Evolutionary conservation across 2,113 vertebrate genomes (phyloP).

Genomic region (human): DNA sequence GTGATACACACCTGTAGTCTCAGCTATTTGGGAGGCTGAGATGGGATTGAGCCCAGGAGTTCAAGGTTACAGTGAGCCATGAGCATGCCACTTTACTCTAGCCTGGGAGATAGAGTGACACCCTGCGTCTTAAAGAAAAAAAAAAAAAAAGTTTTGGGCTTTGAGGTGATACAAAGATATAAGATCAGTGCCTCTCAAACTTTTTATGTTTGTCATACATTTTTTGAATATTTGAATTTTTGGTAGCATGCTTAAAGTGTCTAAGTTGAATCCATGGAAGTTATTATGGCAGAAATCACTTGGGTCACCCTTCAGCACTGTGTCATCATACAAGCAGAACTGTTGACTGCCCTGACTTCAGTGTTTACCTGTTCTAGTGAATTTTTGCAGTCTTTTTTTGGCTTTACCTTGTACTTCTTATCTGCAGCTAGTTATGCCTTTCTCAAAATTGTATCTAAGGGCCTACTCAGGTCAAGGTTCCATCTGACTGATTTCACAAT

Average conservation of each 20-base stretch:
- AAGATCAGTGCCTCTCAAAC: background rate
- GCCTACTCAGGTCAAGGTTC: background rate
- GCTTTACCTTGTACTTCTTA: background rate
- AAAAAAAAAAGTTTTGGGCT: background rate
- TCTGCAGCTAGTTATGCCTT: background rate
- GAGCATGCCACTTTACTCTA: too few species aligned
- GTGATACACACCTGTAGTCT: too few species aligned
- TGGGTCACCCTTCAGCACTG: background rate
- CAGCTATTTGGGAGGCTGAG: too few species aligned
- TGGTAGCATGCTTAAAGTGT: background rate
- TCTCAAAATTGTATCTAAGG: background rate
- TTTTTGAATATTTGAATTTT: background rate
- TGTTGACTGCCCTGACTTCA: background rate
- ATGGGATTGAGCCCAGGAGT: too few species aligned
- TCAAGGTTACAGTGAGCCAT: too few species aligned
- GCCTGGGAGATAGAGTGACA: too few species aligned
- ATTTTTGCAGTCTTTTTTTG: background rate
- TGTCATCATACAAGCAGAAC: background rate
- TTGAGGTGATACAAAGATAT: background rate
- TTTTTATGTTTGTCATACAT: background rate
- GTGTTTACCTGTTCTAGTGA: background rate
- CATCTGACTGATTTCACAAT: background rate
- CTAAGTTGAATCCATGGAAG: background rate
- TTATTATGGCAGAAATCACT: background rate
- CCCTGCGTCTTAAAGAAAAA: too few species aligned